phyloP scores from a whole-genome alignment of 2,113 vertebrate genomes.

The Leuciscus idus region DNA sequence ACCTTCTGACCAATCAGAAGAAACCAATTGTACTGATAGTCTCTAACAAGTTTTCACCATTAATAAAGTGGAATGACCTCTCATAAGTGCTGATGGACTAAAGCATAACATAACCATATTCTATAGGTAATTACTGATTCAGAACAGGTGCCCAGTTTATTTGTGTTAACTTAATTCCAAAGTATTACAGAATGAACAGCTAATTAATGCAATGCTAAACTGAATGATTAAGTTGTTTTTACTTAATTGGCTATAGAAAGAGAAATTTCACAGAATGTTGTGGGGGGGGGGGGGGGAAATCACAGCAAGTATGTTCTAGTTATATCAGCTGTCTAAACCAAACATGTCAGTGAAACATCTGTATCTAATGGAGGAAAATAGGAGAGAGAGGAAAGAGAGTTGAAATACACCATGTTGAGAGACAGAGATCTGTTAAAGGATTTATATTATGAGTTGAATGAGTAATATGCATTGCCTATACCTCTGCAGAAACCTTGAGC shows the following conservation, averaged over 20 bases:
- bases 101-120: not conserved
- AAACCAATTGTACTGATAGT: not conserved
- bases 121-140: not conserved
- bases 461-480: slow-evolving; percentile 21
- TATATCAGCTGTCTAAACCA: not conserved
- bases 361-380: not conserved
- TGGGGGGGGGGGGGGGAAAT: not conserved
- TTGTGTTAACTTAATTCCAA: not conserved
- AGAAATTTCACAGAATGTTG: not conserved
- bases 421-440: not conserved
- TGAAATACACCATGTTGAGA: not conserved
- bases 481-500: slow-evolving; percentile 43
- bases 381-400: not conserved
- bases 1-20: not conserved
- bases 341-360: not conserved
- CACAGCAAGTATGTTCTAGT: slow-evolving; percentile 5
- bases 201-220: not conserved
- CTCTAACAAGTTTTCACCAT: not conserved
- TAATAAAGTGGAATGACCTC: no score
- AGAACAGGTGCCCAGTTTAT: slow-evolving; percentile 3
- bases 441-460: slow-evolving; percentile 36
- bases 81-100: no score
- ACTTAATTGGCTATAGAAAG: not conserved
- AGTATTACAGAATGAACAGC: not conserved
- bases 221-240: not conserved